Percentiles rank a stretch among this genome's conserved stretches.
These are phyloP conservation scores for Sthenelais limicola DNA, from an alignment of 2,888 invertebrate genomes.

Conservation along the genomic window DNA sequence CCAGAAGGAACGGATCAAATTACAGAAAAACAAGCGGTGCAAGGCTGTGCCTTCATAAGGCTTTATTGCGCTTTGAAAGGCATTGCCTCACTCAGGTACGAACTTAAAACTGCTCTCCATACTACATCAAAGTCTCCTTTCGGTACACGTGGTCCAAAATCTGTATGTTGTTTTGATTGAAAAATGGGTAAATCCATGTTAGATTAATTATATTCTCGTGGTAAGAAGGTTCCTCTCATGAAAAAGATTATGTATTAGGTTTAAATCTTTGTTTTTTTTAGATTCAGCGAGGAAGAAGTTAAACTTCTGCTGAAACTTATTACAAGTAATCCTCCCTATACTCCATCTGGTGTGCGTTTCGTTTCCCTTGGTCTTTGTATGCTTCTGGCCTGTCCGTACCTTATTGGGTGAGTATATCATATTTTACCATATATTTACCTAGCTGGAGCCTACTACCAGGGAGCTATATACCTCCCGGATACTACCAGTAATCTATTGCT, in stretches of 20 bases:
- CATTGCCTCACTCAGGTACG: slow-evolving; percentile 89
- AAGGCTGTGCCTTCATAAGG: slow-evolving; percentile 90
- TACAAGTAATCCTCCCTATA: slow-evolving; percentile 84
- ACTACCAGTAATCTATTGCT: slow-evolving; percentile 45
- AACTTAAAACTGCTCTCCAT: not conserved
- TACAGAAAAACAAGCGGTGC: slow-evolving; percentile 80
- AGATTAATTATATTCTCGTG: too few species aligned
- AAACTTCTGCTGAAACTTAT: slow-evolving; percentile 86
- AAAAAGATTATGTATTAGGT: not conserved
- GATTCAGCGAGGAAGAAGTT: slow-evolving; percentile 93
- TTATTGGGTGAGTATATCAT: slow-evolving; percentile 72
- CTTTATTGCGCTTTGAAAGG: slow-evolving; percentile 93
- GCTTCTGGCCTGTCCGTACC: slow-evolving; percentile 92
- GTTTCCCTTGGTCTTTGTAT: slow-evolving; percentile 94
- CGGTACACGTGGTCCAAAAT: too few species aligned
- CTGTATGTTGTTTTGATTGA: too few species aligned
- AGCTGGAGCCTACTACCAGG: too few species aligned
- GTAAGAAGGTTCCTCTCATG: too few species aligned
- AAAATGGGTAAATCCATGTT: too few species aligned
- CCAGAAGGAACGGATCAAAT: slow-evolving; percentile 68
- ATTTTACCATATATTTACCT: not conserved
- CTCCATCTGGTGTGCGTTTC: slow-evolving; percentile 93
- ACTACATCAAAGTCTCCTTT: too few species aligned
- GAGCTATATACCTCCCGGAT: slow-evolving; percentile 94
- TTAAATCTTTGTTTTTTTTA: slow-evolving; percentile 60